A percentile compares a stretch with the other conserved stretches of the same genome.
Evolutionary conservation across 2,113 vertebrate species (phyloP).

Genomic region (Periophthalmodon schlosseri): DNA sequence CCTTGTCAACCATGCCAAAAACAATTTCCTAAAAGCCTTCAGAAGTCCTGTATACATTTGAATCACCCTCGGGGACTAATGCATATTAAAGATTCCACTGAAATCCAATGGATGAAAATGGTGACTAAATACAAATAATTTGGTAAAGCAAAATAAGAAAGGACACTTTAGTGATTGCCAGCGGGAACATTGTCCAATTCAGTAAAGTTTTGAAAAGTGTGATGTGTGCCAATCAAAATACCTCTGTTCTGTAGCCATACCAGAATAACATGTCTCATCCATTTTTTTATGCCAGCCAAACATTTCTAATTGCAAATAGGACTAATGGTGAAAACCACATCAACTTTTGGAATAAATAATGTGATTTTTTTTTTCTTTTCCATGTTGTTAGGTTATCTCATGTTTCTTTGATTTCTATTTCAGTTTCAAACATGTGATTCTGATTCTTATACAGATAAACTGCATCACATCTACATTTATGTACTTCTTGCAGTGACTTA

Average conservation of each 20-base stretch:
- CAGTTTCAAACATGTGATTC: no score
- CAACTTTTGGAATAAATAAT: neutral
- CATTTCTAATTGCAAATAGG: neutral
- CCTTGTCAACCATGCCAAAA: neutral
- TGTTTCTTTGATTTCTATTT: neutral
- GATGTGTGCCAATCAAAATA: neutral
- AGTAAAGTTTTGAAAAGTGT: neutral
- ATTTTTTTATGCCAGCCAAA: neutral
- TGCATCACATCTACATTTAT: no score
- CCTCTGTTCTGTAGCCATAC: neutral
- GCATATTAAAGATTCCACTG: neutral
- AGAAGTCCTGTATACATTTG: neutral
- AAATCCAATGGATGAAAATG: neutral
- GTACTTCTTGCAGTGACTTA: neutral
- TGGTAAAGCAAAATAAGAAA: neutral
- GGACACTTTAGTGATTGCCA: conserved; percentile 1
- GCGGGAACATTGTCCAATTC: neutral
- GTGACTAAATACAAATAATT: conserved; percentile 9
- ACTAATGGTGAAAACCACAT: neutral
- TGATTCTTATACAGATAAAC: no score
- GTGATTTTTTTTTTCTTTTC: no score
- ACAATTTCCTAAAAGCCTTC: neutral
- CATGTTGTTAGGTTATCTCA: no score
- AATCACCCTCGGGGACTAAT: neutral
- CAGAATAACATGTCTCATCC: neutral